Evolutionary conservation across 2,113 vertebrate species (phyloP).

Genomic region (Aramus guarauna): DNA sequence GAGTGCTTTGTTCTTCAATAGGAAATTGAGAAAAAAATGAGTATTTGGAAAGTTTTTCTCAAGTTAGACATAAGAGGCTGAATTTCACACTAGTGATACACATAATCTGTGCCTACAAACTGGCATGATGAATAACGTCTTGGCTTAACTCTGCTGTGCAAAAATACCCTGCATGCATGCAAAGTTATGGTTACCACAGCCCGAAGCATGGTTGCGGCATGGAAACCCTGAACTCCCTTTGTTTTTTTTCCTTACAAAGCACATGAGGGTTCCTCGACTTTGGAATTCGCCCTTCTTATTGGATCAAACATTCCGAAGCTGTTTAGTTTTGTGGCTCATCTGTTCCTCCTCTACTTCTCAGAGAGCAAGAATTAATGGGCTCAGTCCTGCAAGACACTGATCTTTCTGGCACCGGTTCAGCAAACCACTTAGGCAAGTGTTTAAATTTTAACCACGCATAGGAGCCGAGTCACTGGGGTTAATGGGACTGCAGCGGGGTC

Average conservation of each 20-base stretch:
- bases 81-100: neutral
- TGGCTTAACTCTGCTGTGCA: neutral
- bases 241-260: neutral
- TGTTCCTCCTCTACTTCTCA: neutral
- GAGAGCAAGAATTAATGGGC: neutral
- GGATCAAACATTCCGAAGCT: neutral
- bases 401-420: neutral
- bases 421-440: slow-evolving; percentile 12
- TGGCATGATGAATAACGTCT: neutral
- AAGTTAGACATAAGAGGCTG: neutral
- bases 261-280: neutral
- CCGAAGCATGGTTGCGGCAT: neutral
- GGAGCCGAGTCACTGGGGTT: neutral
- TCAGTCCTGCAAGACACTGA: neutral
- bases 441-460: slow-evolving; percentile 2
- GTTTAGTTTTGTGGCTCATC: neutral
- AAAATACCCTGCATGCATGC: neutral
- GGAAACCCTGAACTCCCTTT: neutral
- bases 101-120: neutral
- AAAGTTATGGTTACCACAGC: neutral
- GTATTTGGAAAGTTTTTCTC: neutral
- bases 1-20: neutral
- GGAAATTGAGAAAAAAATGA: neutral
- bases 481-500: neutral
- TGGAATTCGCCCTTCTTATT: neutral